Evolutionary conservation across 2,113 vertebrate genomes (phyloP), one percentile per base, ranked within the genome.

Genomic region (Podiceps cristatus): DNA sequence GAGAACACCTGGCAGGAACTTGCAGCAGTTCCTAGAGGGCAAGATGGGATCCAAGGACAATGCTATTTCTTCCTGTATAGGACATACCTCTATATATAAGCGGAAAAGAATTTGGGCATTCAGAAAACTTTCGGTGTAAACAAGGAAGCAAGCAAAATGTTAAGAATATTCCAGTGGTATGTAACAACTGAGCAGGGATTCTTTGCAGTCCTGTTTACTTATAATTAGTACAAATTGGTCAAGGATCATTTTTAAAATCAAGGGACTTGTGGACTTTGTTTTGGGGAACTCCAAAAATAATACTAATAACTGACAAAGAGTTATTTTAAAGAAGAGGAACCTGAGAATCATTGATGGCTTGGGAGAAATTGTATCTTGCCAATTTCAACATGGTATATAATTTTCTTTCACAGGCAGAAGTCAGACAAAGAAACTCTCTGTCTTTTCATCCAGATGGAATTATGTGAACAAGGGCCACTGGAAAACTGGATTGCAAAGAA

Each of bases 371-470:
- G 11, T 79, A 58, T 80, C 33, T 73, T 87, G 24, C 20, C 77
- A 56, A 7, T 86, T 97, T 86, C 96, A 95, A 91, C 56, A 55
- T 13, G 40, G 3, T 45, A 35, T 81, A 6, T 88, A 7, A 90
- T 90, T 97, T 98, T 92, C 44, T 89, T 91, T 80, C 85, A 52
- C 82, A 98, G 98, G 6, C 1, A 2, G 24, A 56, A 12, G 63
- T 53, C 60, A 27, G 4, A 0, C 6, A 1, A 5, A 55, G 0
- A 6, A 16, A 3, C 3, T 12, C 0, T 0, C 1, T 98, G 92
- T 69, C 96, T 99, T 76, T 98, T 98, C 68, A 98, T 99, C 88
- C 89, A 96, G 96, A 98, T 98, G 98, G 98, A 99, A 76, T 98
- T 95, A 35, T 99, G 98, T 96, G 96, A 97, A 80, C 27, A 96